Evolutionary conservation across 1,140 invertebrate genomes (phyloP).

Genomic region (Drosophila sulfurigaster): DNA sequence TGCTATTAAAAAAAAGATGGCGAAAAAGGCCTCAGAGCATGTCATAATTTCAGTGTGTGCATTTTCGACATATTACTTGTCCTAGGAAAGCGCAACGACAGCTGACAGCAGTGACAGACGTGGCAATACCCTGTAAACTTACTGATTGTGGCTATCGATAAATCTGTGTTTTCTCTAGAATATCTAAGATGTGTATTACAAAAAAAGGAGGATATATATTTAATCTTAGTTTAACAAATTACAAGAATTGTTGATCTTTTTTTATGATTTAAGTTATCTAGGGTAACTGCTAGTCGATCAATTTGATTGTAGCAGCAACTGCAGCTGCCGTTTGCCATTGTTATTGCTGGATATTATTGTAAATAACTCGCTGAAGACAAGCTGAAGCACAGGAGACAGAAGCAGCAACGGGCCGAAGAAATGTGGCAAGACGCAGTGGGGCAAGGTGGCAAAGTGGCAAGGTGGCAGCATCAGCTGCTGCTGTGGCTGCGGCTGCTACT

Average conservation of each 20-base stretch:
- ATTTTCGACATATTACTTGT: background rate
- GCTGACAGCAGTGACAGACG: too few species aligned
- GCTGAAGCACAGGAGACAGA: background rate
- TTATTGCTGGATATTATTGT: slow-evolving; percentile 53
- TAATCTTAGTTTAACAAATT: too few species aligned
- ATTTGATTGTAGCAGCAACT: background rate
- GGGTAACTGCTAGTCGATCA: background rate
- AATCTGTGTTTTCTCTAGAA: too few species aligned
- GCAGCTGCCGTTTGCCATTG: slow-evolving; percentile 14
- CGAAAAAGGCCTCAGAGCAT: background rate
- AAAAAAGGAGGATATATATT: too few species aligned
- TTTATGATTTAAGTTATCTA: background rate
- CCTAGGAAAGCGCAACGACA: too few species aligned
- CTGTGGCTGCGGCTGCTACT: slow-evolving; percentile 1
- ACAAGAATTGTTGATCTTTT: too few species aligned
- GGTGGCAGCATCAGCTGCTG: slow-evolving; percentile 4
- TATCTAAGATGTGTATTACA: too few species aligned
- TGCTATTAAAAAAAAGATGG: background rate
- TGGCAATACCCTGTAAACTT: too few species aligned
- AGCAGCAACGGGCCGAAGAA: background rate
- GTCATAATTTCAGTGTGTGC: slow-evolving; percentile 10
- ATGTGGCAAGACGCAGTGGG: too few species aligned
- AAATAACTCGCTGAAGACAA: slow-evolving; percentile 42
- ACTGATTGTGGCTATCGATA: too few species aligned
- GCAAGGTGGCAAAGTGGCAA: too few species aligned